phyloP scores from a whole-genome alignment of 2,888 invertebrate genomes.

The Oscheius myriophilus region DNA sequence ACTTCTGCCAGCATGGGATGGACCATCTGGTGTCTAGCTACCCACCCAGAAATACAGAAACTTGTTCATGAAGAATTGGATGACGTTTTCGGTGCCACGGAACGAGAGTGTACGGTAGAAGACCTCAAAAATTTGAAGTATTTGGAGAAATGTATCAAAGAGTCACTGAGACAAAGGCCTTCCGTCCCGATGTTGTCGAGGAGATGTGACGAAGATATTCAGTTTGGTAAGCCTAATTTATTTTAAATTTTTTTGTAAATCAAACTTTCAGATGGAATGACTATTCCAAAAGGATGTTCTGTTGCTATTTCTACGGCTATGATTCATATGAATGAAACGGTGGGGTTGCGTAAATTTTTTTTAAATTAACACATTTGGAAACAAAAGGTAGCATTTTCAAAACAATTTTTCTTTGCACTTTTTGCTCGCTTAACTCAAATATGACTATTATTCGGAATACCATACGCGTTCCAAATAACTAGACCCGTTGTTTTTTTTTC shows the following conservation, averaged over 20 bases:
- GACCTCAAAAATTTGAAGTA: slow-evolving; percentile 58
- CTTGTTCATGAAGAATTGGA: slow-evolving; percentile 69
- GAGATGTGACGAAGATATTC: slow-evolving; percentile 64
- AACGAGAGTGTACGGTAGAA: slow-evolving; percentile 67
- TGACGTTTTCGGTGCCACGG: slow-evolving; percentile 66
- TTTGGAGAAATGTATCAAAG: slow-evolving; percentile 58
- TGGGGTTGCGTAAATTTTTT: too few species aligned
- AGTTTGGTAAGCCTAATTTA: slow-evolving; percentile 33
- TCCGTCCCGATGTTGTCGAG: slow-evolving; percentile 57
- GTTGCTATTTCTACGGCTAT: slow-evolving; percentile 44
- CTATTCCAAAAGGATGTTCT: slow-evolving; percentile 44
- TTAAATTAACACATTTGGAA: too few species aligned
- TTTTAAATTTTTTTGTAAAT: not conserved
- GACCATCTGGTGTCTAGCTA: slow-evolving; percentile 72
- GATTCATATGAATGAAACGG: slow-evolving; percentile 45
- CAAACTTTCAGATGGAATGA: slow-evolving; percentile 38
- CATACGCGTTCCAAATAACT: too few species aligned
- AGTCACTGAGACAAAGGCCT: slow-evolving; percentile 54
- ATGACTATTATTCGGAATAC: too few species aligned
- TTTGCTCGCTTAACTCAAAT: too few species aligned
- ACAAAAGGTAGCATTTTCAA: too few species aligned
- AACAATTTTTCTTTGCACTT: too few species aligned
- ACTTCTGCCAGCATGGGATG: slow-evolving; percentile 73
- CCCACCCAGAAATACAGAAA: slow-evolving; percentile 71
- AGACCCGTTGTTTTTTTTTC: too few species aligned